Percentiles rank a stretch among this genome's conserved stretches.
Evolutionary conservation across 2,888 invertebrate genomes (phyloP).

Genomic region (Magallana nippona): DNA sequence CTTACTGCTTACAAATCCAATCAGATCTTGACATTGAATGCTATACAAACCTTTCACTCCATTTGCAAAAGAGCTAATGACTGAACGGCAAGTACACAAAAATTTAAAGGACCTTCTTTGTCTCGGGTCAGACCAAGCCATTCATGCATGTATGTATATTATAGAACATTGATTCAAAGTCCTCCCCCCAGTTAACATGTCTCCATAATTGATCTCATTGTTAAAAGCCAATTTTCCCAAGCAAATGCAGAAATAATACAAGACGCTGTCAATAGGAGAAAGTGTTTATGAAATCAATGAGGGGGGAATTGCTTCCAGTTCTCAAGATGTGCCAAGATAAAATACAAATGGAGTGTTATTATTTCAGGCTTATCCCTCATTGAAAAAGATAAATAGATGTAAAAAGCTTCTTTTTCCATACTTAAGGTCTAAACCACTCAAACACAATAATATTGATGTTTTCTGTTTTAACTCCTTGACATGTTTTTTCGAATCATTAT

Average conservation of each 20-base stretch:
- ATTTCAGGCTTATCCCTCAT: background rate
- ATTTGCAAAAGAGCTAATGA: background rate
- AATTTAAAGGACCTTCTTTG: constrained; percentile 20
- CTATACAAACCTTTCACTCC: constrained; percentile 15
- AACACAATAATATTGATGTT: constrained; percentile 17
- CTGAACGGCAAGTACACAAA: background rate
- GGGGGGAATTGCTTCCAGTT: background rate
- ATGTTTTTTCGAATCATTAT: background rate
- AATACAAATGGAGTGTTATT: background rate
- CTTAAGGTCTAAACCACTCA: background rate
- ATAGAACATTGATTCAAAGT: background rate
- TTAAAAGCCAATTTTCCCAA: constrained; percentile 17
- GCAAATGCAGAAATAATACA: background rate
- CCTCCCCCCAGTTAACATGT: background rate
- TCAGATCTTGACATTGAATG: constrained; percentile 1
- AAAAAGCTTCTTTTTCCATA: background rate
- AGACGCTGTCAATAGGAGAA: background rate
- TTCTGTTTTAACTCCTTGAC: background rate
- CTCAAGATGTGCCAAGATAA: background rate
- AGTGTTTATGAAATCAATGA: background rate
- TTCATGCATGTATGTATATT: constrained; percentile 13
- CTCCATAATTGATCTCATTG: constrained; percentile 8
- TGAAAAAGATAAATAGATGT: background rate
- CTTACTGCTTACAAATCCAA: background rate
- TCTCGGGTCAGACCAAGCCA: background rate